These are phyloP conservation scores for Falco novaeseelandiae DNA, from an alignment of 2,797 vertebrate species.

Conservation along the genomic window DNA sequence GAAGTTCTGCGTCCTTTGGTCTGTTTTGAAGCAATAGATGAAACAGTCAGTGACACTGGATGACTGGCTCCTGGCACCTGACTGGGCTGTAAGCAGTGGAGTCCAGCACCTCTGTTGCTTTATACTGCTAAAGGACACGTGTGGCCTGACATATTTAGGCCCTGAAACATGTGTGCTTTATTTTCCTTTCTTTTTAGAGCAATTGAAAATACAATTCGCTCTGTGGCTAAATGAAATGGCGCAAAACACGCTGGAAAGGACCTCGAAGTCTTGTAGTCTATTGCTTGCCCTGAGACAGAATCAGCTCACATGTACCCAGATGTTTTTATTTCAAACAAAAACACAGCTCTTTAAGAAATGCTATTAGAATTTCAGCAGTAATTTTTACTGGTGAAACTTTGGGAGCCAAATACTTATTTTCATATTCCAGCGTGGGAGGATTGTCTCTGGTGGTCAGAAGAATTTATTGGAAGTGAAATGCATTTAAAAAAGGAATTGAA, in stretches of 20 bases:
- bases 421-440: neutral
- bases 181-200: neutral
- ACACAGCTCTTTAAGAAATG: neutral
- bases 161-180: neutral
- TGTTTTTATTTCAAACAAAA: neutral
- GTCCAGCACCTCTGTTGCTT: neutral
- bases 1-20: neutral
- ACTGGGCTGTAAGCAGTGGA: neutral
- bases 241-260: neutral
- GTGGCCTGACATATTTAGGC: neutral
- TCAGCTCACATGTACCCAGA: neutral
- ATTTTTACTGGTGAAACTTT: neutral
- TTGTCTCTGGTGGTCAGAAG: neutral
- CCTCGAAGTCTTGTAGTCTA: neutral
- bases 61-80: neutral
- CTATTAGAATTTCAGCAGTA: neutral
- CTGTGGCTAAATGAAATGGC: neutral
- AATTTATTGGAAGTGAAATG: neutral
- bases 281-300: neutral
- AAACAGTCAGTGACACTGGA: neutral
- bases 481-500: neutral
- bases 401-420: neutral
- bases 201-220: neutral
- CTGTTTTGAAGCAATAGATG: neutral
- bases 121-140: rapidly evolving